Percentiles rank a stretch among this genome's conserved stretches.
phyloP scores from a whole-genome alignment of 1,140 invertebrate genomes.

The Sipha flava region DNA sequence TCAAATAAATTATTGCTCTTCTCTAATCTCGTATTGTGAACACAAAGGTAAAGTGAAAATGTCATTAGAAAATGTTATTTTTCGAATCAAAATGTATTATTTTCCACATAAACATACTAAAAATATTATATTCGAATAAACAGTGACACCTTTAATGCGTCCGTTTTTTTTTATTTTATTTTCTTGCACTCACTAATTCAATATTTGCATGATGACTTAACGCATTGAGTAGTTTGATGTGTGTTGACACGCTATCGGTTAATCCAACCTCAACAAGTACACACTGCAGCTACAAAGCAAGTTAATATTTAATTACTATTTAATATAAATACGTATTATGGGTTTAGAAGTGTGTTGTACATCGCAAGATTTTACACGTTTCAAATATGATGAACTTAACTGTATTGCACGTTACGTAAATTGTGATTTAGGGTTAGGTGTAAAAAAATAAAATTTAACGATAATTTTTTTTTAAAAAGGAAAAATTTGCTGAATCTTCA shows the following conservation, averaged over 20 bases:
- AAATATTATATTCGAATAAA: neutral
- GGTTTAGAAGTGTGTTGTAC: too few relatives aligned
- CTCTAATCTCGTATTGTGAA: neutral
- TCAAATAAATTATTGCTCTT: constrained; percentile 8
- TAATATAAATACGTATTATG: too few relatives aligned
- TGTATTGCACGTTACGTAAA: too few relatives aligned
- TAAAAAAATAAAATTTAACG: too few relatives aligned
- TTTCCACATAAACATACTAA: neutral
- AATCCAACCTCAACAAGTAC: neutral
- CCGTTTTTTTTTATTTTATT: neutral
- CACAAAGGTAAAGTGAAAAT: neutral
- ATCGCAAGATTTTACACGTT: too few relatives aligned
- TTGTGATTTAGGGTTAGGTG: too few relatives aligned
- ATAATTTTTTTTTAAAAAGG: too few relatives aligned
- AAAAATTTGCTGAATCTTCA: too few relatives aligned
- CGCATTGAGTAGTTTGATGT: neutral
- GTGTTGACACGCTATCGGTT: neutral
- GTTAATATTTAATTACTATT: neutral
- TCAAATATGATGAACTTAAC: too few relatives aligned
- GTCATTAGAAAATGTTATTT: neutral
- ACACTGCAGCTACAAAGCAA: neutral
- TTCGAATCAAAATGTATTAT: neutral
- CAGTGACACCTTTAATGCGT: neutral
- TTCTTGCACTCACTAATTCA: neutral
- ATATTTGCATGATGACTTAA: neutral